Conservation (phyloP, 2,888 invertebrate species). For the Julus scandinavius region DNA sequence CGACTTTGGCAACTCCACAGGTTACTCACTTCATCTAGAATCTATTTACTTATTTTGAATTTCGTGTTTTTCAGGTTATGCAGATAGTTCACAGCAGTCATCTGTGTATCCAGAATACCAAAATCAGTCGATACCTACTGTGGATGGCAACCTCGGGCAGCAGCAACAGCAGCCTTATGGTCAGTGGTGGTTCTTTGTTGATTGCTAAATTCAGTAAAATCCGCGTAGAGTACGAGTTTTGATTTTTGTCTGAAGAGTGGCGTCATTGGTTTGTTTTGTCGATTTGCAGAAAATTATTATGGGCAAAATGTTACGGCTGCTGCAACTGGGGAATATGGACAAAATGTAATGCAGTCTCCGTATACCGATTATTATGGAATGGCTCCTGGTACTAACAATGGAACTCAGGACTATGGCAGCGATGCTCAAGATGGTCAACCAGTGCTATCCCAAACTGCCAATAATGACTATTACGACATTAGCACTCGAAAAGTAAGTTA, state of each 20-base stretch:
- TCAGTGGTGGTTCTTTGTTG: not conserved
- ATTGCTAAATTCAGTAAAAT: not conserved
- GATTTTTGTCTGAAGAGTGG: not conserved
- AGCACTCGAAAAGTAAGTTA: constrained; percentile 49
- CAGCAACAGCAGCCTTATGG: constrained; percentile 12
- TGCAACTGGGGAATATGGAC: not conserved
- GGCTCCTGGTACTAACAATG: not conserved
- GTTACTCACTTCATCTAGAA: not conserved
- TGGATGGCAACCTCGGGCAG: not conserved
- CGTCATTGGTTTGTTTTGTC: not conserved
- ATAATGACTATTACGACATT: constrained; percentile 38
- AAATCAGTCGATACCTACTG: not conserved
- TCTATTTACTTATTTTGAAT: not conserved
- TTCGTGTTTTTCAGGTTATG: not conserved
- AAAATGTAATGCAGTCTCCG: not conserved
- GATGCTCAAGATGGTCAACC: not conserved
- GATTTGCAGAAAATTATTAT: constrained; percentile 33
- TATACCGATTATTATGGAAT: constrained; percentile 2
- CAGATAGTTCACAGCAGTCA: not conserved
- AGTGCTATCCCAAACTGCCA: not conserved
- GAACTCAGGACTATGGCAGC: constrained; percentile 20
- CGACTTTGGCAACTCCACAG: not conserved
- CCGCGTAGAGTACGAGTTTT: not conserved
- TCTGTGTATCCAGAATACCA: constrained; percentile 16
- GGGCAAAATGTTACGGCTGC: not conserved